A percentile compares a stretch with the other conserved stretches of the same genome.
These are phyloP conservation scores for Ochropleura leucogaster DNA, from an alignment of 2,888 invertebrate genomes.

Conservation along the genomic window DNA sequence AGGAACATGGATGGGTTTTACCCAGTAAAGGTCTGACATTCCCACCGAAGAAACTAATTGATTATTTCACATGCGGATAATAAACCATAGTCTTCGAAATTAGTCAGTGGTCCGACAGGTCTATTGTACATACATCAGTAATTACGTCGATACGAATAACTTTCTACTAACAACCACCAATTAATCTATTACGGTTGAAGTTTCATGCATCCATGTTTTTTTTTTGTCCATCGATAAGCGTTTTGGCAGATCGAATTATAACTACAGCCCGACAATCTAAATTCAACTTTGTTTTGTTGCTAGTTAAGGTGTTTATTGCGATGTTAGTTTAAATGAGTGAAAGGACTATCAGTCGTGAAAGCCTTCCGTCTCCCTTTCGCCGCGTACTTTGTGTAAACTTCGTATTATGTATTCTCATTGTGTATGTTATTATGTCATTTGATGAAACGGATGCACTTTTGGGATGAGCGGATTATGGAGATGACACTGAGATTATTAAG, in stretches of 20 bases:
- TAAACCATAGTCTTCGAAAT: too few species aligned
- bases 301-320: conserved; percentile 28
- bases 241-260: conserved; percentile 17
- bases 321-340: conserved; percentile 54
- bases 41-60: too few species aligned
- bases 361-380: conserved; percentile 49
- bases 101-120: not conserved
- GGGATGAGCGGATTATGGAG: not conserved
- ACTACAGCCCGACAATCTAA: not conserved
- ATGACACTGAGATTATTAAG: too few species aligned
- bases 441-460: conserved; percentile 21
- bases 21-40: too few species aligned
- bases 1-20: too few species aligned
- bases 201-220: conserved; percentile 34
- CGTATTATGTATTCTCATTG: conserved; percentile 26
- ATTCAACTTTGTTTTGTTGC: conserved; percentile 13
- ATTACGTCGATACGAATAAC: conserved; percentile 20
- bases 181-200: conserved; percentile 44
- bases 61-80: too few species aligned
- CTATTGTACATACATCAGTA: conserved; percentile 8
- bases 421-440: conserved; percentile 42
- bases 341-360: conserved; percentile 61
- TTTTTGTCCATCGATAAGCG: conserved; percentile 33
- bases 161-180: conserved; percentile 47
- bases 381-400: conserved; percentile 39